Conservation (phyloP, 2,888 invertebrate species). For the Zele albiditarsus region DNA sequence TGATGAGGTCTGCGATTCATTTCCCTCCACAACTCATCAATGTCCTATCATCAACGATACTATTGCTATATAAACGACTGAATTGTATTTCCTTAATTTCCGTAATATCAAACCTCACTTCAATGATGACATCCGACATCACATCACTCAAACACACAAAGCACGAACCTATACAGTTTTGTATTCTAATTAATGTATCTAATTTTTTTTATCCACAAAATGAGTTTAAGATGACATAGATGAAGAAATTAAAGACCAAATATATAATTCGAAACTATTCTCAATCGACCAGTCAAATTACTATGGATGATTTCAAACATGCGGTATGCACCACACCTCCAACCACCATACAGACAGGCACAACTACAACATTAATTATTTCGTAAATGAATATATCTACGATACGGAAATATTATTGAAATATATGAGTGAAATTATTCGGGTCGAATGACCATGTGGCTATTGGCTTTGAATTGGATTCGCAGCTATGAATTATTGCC, state of each 20-base stretch:
- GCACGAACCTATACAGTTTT: background rate
- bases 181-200: background rate
- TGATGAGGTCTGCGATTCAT: background rate
- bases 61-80: background rate
- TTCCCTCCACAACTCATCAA: background rate
- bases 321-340: too few species aligned
- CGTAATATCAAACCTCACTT: constrained; percentile 10
- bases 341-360: too few species aligned
- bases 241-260: too few species aligned
- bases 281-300: background rate
- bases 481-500: constrained; percentile 42
- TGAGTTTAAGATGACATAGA: background rate
- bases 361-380: background rate
- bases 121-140: constrained; percentile 13
- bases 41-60: background rate
- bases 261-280: background rate
- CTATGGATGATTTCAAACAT: too few species aligned
- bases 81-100: constrained; percentile 31
- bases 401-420: constrained; percentile 11
- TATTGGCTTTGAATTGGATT: constrained; percentile 36
- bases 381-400: background rate
- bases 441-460: constrained; percentile 22
- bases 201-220: background rate
- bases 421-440: constrained; percentile 26
- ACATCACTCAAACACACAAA: background rate